Evolutionary conservation across 2,113 vertebrate species (phyloP), one percentile per base, ranked within the genome.

Genomic region (Erythrolamprus reginae): DNA sequence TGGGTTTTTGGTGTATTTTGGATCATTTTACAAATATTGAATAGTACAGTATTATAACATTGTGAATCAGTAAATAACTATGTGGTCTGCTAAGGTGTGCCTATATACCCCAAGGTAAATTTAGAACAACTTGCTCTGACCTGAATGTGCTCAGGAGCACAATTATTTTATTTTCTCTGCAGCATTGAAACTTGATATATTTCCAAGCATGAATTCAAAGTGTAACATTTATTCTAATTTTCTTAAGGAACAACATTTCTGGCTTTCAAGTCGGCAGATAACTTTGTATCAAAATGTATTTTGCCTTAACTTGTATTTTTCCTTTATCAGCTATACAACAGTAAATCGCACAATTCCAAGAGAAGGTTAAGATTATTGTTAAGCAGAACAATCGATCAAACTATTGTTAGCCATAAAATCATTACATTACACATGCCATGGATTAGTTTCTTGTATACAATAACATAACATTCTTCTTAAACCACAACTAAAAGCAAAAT

Each of bases 211-310:
- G 88, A 82, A 88, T 82, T 48, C 84, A 92, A 83, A 87, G 1
- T 33, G 92, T 86, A 88, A 93, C 9, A 4, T 88, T 52, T 65
- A 10, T 58, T 19, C 51, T 84, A 91, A 52, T 50, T 51, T 0
- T 82, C 58, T 0, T 33, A n/a, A 90, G 88, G 17, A 5, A 28
- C 13, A 12, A 47, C 88, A n/a, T 5, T 84, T 85, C 23, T 10
- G 23, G 42, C 92, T 88, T 94, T 94, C 53, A 82, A 48, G 26
- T 0, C 90, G 45, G 83, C 42, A 91, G 52, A 93, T 55, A 92
- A 23, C 38, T 42, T 85, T 86, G 92, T 45, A 5, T 45, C 45
- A 45, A 45, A 45, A 45, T 45, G 2, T 45, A 45, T 45, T 45
- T 45, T 89, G 1, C 88, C 10, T 13, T 92, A 52, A 45, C 48